Base-by-base conservation (phyloP, 2,888 invertebrate species). In the Lithodes maja region DNA sequence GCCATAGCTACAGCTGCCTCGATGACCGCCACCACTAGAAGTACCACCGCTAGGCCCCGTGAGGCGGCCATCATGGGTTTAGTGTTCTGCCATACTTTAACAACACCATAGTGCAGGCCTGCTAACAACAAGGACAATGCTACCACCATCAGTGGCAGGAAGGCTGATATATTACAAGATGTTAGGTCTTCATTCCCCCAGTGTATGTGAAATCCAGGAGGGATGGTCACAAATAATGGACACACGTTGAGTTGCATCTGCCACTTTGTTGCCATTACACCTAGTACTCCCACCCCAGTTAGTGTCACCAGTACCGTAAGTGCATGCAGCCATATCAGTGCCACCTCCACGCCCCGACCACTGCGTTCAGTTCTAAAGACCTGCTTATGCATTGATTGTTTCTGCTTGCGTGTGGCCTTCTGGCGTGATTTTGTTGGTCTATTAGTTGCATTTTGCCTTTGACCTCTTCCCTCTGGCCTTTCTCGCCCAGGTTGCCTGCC, bases 81-180 rank as follows among this genome's bases (percentile, higher is more conserved):
- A 12, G 33, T 49, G 50, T 50, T 50, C 9, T 83, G 74, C 86
- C 86, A 90, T 52, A 75, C 54, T 33, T 83, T 75, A 2, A 90
- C 80, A 7, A 86, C 71, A n/a, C 90, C 80, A 33, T 55, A 53
- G 50, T 90, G 90, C 50, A 84, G 17, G n/a, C 75, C 71, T n/a
- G 79, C 49, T 5, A 90, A 52, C 12, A 74, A 54, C 5, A 80
- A 33, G 3, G 90, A 71, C 2, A 90, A 61, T 3, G 49, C 74
- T 69, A 84, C 71, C 55, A 86, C 74, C 3, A 90, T 49, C 53
- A 90, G 50, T 1, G 90, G 90, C 2, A 90, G 53, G 50, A 79
- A 90, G 3, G 90, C 83, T 5, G 90, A 17, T 9, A 75, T 15
- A 9, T 90, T 83, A n/a, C 90, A 90, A 7, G 84, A 50, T 1